phyloP scores from a whole-genome alignment of 1,140 invertebrate genomes.

The Penaeus indicus region DNA sequence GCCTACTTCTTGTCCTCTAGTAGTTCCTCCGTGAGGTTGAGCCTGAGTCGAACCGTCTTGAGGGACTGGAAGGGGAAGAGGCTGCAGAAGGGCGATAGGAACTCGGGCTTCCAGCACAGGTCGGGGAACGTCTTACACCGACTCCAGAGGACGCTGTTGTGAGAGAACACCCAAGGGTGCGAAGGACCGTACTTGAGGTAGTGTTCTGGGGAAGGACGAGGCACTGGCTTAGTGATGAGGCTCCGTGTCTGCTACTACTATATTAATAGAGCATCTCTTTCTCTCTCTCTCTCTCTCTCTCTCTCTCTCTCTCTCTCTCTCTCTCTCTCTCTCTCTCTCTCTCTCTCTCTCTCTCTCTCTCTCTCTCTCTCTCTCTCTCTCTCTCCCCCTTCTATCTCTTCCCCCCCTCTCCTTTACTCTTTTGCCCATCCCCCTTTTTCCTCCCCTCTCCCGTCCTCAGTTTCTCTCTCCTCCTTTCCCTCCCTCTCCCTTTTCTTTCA shows the following conservation, averaged over 20 bases:
- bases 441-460: too few species aligned
- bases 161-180: constrained; percentile 67
- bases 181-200: too few species aligned
- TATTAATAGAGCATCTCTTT: background rate
- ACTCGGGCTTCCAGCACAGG: constrained; percentile 81
- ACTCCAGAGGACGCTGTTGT: constrained; percentile 85
- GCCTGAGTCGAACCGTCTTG: constrained; percentile 85
- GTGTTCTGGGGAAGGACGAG: too few species aligned
- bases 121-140: constrained; percentile 75
- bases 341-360: constrained; percentile 27
- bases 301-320: constrained; percentile 30
- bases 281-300: constrained; percentile 26
- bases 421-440: background rate
- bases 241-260: too few species aligned
- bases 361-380: constrained; percentile 23
- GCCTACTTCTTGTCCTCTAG: constrained; percentile 74
- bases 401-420: background rate
- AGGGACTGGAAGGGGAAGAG: constrained; percentile 89
- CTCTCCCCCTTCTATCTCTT: background rate
- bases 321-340: constrained; percentile 30
- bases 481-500: too few species aligned
- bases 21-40: constrained; percentile 80
- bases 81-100: constrained; percentile 83
- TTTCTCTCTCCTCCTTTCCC: too few species aligned
- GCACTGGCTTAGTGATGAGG: too few species aligned